Evolutionary conservation across 2,113 vertebrate species (phyloP).

Genomic region (Grammomys dolichurus): DNA sequence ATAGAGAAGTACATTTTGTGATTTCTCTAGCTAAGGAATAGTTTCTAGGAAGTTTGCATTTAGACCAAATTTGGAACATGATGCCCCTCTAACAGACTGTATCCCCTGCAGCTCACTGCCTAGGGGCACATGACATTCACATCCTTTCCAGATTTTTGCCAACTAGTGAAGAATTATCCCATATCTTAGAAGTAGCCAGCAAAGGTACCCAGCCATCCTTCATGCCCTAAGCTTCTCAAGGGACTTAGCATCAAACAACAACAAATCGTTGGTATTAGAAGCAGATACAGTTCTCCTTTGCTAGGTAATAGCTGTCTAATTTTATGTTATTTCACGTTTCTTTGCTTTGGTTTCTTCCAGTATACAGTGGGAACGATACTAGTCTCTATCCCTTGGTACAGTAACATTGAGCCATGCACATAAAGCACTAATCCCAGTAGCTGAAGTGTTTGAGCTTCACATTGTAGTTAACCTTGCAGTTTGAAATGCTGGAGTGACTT

Average conservation of each 20-base stretch:
- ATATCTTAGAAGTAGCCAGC: background rate
- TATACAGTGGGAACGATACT: background rate
- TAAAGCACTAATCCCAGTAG: background rate
- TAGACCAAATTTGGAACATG: no score
- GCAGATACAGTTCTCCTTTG: background rate
- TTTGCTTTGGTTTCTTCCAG: background rate
- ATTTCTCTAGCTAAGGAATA: background rate
- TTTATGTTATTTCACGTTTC: background rate
- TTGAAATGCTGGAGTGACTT: background rate
- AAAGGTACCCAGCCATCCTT: background rate
- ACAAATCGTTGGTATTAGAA: background rate
- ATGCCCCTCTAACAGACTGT: background rate
- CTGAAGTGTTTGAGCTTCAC: background rate
- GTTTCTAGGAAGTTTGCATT: background rate
- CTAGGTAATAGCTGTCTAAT: background rate
- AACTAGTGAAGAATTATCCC: background rate
- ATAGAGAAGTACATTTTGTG: background rate
- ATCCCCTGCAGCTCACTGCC: no score
- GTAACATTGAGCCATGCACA: no score
- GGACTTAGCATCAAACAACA: accelerated
- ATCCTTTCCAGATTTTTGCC: accelerated
- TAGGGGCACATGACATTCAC: background rate
- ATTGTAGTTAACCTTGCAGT: background rate
- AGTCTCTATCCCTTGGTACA: background rate
- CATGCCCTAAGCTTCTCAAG: background rate